Percentiles rank a stretch among this genome's conserved stretches.
Conservation (phyloP, 2,797 vertebrate genomes). For the Enteromius thamalakanensis region DNA sequence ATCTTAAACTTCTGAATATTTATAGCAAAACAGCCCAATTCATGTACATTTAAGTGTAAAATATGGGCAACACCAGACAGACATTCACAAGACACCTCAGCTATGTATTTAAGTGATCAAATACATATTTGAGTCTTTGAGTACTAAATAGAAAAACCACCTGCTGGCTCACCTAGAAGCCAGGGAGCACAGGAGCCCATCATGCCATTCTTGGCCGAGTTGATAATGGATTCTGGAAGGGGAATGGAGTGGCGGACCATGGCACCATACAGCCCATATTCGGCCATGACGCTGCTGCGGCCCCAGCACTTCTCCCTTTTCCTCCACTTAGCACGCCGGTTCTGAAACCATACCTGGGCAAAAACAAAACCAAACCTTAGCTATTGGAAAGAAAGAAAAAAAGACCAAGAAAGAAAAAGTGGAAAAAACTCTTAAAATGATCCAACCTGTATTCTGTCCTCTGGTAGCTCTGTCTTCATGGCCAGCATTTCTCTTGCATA, state of each 20-base stretch:
- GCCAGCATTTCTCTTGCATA: slow-evolving; percentile 94
- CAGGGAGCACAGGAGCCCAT: slow-evolving; percentile 85
- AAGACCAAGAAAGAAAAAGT: neutral
- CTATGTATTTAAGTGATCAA: slow-evolving; percentile 59
- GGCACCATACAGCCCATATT: slow-evolving; percentile 87
- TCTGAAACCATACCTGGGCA: slow-evolving; percentile 89
- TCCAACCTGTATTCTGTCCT: slow-evolving; percentile 92
- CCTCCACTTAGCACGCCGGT: slow-evolving; percentile 88
- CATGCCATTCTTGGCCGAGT: slow-evolving; percentile 80
- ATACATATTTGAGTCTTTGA: slow-evolving; percentile 65
- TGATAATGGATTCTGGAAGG: slow-evolving; percentile 83
- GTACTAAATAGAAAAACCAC: slow-evolving; percentile 71
- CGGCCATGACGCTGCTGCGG: slow-evolving; percentile 87
- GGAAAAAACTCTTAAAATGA: neutral
- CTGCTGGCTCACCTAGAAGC: slow-evolving; percentile 87
- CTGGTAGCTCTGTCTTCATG: slow-evolving; percentile 92
- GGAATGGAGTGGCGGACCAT: slow-evolving; percentile 91
- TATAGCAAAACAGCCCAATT: slow-evolving; percentile 13
- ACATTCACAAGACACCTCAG: slow-evolving; percentile 58
- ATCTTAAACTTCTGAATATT: neutral
- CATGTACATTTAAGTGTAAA: neutral
- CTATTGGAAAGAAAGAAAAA: neutral
- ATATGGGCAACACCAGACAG: neutral
- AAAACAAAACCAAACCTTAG: neutral
- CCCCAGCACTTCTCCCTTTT: slow-evolving; percentile 90